Evolutionary conservation across 2,797 vertebrate genomes (phyloP).

Genomic region (Acanthornis magna): DNA sequence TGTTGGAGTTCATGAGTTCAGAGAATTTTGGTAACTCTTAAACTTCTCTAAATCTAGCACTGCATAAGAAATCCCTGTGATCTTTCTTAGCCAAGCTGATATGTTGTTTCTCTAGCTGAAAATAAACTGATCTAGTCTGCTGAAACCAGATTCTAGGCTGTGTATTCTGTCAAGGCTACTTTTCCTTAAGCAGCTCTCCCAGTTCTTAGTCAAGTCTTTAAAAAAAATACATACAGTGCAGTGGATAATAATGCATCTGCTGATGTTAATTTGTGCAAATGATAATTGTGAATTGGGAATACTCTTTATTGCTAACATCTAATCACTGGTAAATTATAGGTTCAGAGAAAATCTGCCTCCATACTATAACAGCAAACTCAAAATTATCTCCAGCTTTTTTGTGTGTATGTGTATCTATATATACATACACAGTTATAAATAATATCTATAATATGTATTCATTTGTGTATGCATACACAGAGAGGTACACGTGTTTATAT

Average conservation of each 20-base stretch:
- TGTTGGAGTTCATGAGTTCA: constrained; percentile 41
- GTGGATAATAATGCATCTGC: neutral
- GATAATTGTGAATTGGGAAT: neutral
- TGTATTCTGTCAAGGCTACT: constrained; percentile 18
- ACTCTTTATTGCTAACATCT: neutral
- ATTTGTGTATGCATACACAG: neutral
- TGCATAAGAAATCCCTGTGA: constrained; percentile 43
- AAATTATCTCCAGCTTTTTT: neutral
- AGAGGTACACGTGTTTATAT: accelerated
- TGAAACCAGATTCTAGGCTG: constrained; percentile 22
- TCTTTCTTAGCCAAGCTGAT: constrained; percentile 57
- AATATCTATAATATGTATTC: neutral
- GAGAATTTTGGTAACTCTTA: constrained; percentile 28
- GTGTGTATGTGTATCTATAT: neutral
- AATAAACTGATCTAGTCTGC: constrained; percentile 43
- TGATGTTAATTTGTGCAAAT: neutral
- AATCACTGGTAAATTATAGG: neutral
- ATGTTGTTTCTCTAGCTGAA: constrained; percentile 62
- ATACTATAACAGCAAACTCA: neutral
- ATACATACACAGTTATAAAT: neutral
- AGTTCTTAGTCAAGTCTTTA: neutral
- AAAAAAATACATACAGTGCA: neutral
- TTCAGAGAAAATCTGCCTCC: neutral
- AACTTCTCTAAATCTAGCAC: constrained; percentile 40
- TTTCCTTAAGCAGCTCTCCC: neutral